phyloP scores from a whole-genome alignment of 1,140 invertebrate species.

The Trialeurodes vaporariorum region DNA sequence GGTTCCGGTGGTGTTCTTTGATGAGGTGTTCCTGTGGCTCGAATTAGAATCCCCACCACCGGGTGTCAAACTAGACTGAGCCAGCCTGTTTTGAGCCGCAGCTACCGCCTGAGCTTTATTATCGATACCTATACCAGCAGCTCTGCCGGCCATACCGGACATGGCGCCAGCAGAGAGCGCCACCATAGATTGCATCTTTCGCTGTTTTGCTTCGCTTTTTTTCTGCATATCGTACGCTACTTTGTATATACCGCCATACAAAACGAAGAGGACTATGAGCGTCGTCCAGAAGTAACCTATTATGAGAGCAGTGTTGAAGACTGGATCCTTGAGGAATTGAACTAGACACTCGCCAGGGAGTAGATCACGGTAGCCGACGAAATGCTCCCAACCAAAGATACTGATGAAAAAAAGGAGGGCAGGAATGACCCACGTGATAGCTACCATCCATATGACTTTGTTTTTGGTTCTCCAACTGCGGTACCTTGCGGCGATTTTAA shows the following conservation, averaged over 20 bases:
- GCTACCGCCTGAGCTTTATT: conserved; percentile 40
- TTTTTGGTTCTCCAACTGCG: conserved; percentile 92
- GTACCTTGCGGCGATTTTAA: conserved; percentile 97
- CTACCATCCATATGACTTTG: conserved; percentile 82
- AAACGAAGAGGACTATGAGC: conserved; percentile 77
- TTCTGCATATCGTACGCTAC: conserved; percentile 97
- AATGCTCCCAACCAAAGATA: conserved; percentile 98
- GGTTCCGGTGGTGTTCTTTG: conserved; percentile 41
- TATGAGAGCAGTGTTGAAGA: conserved; percentile 95
- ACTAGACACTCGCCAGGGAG: conserved; percentile 85
- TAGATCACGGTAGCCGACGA: conserved; percentile 81
- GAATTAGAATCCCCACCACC: conserved; percentile 41
- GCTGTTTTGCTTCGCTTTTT: conserved; percentile 88
- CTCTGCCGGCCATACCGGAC: conserved; percentile 76
- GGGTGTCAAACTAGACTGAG: conserved; percentile 15
- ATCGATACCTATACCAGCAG: conserved; percentile 69
- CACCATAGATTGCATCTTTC: conserved; percentile 89
- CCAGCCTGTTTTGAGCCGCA: conserved; percentile 12
- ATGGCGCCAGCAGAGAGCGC: conserved; percentile 75
- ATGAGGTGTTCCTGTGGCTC: conserved; percentile 49
- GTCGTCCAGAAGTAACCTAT: conserved; percentile 98
- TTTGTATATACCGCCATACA: conserved; percentile 96
- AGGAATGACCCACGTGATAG: conserved; percentile 97
- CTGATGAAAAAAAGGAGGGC: conserved; percentile 93
- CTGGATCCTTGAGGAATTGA: conserved; percentile 94